Evolutionary conservation across 2,797 vertebrate species (phyloP).

Genomic region (Melanotaenia pygmaea): DNA sequence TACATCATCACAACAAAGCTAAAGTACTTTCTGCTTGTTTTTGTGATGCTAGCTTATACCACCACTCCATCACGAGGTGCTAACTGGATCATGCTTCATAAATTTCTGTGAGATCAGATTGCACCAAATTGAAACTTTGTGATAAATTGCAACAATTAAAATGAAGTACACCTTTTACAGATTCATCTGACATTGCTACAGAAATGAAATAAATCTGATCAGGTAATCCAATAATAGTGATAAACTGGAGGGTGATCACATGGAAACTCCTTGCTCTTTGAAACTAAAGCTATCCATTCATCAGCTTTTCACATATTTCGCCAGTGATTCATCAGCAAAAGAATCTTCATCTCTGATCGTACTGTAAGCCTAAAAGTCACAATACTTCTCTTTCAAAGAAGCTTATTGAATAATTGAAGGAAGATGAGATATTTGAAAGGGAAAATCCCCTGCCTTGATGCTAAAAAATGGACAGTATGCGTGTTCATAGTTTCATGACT

Average conservation of each 20-base stretch:
- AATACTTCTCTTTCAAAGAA: constrained; percentile 29
- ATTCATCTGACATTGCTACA: not conserved
- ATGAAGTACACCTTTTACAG: not conserved
- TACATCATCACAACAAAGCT: not conserved
- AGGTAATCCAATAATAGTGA: not conserved
- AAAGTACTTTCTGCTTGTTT: not conserved
- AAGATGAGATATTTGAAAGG: constrained; percentile 6
- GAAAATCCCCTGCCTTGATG: constrained; percentile 36
- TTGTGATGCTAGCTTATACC: not conserved
- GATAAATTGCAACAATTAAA: not conserved
- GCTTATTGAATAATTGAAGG: constrained; percentile 12
- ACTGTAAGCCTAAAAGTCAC: constrained; percentile 3
- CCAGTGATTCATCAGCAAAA: not conserved
- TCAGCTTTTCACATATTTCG: not conserved
- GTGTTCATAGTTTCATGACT: constrained; percentile 20
- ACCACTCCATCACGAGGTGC: not conserved
- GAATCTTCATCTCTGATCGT: constrained; percentile 5
- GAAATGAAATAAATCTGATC: not conserved
- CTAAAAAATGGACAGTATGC: constrained; percentile 3
- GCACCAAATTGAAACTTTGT: not conserved
- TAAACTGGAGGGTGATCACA: not conserved
- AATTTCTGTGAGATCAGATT: not conserved
- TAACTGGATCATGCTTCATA: not conserved
- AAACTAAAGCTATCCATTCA: not conserved
- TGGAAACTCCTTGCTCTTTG: not conserved